A percentile compares a stretch with the other conserved stretches of the same genome.
These are phyloP conservation scores for Tetragnatha montana DNA, from an alignment of 2,888 invertebrate genomes.

Conservation along the genomic window DNA sequence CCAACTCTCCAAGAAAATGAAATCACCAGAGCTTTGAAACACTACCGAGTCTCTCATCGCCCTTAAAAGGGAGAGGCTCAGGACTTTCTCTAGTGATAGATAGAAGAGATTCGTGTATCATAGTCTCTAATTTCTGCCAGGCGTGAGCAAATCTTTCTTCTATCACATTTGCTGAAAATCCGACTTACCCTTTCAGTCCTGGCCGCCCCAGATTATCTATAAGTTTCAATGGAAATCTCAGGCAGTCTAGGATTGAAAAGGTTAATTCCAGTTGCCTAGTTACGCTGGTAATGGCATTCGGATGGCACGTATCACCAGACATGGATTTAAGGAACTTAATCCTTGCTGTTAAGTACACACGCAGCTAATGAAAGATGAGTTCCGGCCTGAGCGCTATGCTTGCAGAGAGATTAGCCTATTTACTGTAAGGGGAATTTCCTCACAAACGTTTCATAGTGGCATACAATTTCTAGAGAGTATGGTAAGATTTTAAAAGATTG, in stretches of 20 bases:
- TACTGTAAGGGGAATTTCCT: not conserved
- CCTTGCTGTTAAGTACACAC: not conserved
- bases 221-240: too few relatives aligned
- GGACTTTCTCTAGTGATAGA: not conserved
- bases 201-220: too few relatives aligned
- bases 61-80: not conserved
- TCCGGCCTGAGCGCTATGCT: not conserved
- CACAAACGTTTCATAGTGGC: not conserved
- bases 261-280: conserved; percentile 34
- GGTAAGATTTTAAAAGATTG: too few relatives aligned
- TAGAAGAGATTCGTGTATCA: conserved; percentile 7
- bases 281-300: conserved; percentile 16
- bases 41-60: not conserved
- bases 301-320: conserved; percentile 12
- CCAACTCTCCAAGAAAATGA: too few relatives aligned
- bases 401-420: not conserved
- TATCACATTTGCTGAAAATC: conserved; percentile 33
- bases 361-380: not conserved
- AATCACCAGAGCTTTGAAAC: too few relatives aligned
- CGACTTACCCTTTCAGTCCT: not conserved
- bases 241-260: too few relatives aligned
- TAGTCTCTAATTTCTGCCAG: conserved; percentile 19
- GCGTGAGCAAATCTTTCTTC: not conserved
- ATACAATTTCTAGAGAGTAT: too few relatives aligned
- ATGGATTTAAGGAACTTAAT: conserved; percentile 20